A percentile compares a stretch with the other conserved stretches of the same genome.
These are phyloP conservation scores for Drosophila barbarae DNA, from an alignment of 2,888 invertebrate species.

Conservation along the genomic window DNA sequence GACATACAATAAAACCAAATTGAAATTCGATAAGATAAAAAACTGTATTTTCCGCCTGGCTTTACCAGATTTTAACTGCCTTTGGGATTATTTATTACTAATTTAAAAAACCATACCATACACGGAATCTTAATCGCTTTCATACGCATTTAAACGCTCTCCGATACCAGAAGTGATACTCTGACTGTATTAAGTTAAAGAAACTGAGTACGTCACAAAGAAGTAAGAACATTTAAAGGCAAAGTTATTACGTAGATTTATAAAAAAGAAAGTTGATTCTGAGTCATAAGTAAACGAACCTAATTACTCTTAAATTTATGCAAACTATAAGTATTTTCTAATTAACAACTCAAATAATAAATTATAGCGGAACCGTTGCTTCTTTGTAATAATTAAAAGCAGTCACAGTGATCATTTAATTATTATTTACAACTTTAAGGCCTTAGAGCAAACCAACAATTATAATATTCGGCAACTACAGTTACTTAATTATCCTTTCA, in stretches of 20 bases:
- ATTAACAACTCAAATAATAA: not conserved
- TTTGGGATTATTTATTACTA: not conserved
- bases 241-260: slow-evolving; percentile 3
- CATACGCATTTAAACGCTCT: not conserved
- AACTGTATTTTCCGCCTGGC: not conserved
- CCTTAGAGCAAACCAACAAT: not conserved
- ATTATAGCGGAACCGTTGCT: slow-evolving; percentile 4
- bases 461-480: not conserved
- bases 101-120: not conserved
- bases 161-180: not conserved
- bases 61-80: not conserved
- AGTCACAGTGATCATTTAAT: not conserved
- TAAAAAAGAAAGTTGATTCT: slow-evolving; percentile 12
- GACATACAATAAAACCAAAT: not conserved
- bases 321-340: not conserved
- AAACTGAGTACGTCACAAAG: slow-evolving; percentile 14
- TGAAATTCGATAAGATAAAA: not conserved
- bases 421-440: too few relatives aligned
- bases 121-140: not conserved
- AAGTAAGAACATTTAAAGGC: slow-evolving; percentile 6
- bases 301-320: slow-evolving; percentile 1
- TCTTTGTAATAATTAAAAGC: not conserved
- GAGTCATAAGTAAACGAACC: slow-evolving; percentile 15
- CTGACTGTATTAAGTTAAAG: not conserved
- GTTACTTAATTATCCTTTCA: slow-evolving; percentile 8